Percentiles rank a stretch among this genome's conserved stretches.
These are phyloP conservation scores for Pogonocherus hispidulus DNA, from an alignment of 2,888 invertebrate species.

Conservation along the genomic window DNA sequence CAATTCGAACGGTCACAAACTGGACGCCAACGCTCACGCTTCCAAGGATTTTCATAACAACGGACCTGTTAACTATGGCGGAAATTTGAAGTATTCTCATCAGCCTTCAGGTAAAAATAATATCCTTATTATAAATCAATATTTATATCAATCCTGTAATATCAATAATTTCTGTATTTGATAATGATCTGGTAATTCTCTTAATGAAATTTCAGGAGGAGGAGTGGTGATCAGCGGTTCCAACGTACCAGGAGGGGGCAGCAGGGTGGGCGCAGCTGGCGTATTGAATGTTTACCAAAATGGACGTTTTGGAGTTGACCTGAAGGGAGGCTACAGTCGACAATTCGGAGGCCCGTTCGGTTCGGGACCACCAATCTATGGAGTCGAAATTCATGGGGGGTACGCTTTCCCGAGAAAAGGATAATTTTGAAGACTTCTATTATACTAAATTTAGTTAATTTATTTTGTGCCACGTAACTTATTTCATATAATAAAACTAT, in stretches of 20 bases:
- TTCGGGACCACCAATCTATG: slow-evolving; percentile 3
- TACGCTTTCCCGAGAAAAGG: slow-evolving; percentile 18
- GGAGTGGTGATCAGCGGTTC: background rate
- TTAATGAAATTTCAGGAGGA: background rate
- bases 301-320: slow-evolving; percentile 19
- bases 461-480: background rate
- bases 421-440: background rate
- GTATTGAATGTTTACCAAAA: slow-evolving; percentile 16
- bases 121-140: no score
- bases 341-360: slow-evolving; percentile 7
- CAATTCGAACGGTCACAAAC: slow-evolving; percentile 4
- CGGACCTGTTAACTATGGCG: slow-evolving; percentile 3
- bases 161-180: no score
- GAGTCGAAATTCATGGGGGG: slow-evolving; percentile 19
- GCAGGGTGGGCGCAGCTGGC: slow-evolving; percentile 6
- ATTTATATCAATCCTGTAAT: no score
- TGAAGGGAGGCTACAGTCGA: slow-evolving; percentile 16
- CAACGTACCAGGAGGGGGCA: slow-evolving; percentile 2
- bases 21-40: slow-evolving; percentile 5
- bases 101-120: slow-evolving; percentile 10
- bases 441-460: background rate
- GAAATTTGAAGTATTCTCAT: slow-evolving; percentile 6
- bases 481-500: background rate
- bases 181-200: no score
- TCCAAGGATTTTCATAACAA: slow-evolving; percentile 20